Percentiles rank a stretch among this genome's conserved stretches.
Conservation (phyloP, 2,797 vertebrate genomes). For the Malurus splendens region DNA sequence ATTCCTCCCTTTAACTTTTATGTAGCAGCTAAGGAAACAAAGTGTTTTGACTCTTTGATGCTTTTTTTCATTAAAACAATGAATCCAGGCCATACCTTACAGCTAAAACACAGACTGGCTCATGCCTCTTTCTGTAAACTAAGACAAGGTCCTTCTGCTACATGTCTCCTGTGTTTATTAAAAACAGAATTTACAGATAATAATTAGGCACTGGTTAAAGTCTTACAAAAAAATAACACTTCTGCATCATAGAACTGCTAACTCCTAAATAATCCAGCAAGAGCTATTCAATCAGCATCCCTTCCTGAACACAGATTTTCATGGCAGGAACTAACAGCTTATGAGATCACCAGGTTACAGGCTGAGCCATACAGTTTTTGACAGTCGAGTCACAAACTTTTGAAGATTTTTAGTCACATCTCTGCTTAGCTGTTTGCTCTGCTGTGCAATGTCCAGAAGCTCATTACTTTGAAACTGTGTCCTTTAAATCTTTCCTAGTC, state of each 20-base stretch:
- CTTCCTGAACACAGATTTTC: no score
- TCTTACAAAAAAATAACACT: neutral
- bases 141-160: neutral
- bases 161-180: rapidly evolving
- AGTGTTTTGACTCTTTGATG: neutral
- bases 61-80: neutral
- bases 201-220: neutral
- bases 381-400: neutral
- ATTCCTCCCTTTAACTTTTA: neutral
- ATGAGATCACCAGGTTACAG: neutral
- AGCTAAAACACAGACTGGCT: neutral
- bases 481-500: neutral
- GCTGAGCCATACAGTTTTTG: neutral
- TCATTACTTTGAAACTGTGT: neutral
- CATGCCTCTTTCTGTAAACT: neutral
- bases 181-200: neutral
- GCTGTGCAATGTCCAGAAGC: neutral
- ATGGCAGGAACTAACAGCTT: no score
- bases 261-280: neutral
- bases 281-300: neutral
- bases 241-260: neutral
- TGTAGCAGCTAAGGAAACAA: neutral
- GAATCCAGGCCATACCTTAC: neutral
- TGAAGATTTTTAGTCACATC: neutral
- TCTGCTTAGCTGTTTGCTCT: neutral